Base-by-base conservation (phyloP, 2,797 vertebrate species). In the Pelodytes ibericus region DNA sequence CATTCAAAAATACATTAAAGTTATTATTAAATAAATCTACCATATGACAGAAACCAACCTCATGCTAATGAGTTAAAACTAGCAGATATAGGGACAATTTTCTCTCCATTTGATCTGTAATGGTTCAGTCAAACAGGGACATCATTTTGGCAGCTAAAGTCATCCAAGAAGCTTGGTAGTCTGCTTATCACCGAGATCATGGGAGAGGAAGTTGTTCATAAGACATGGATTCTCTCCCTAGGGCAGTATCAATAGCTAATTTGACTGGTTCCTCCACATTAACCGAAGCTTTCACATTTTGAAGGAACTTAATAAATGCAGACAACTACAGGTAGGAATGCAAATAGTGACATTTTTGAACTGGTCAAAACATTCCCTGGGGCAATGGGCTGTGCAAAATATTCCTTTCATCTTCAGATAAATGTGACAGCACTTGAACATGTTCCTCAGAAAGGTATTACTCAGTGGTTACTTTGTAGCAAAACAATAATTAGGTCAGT, bases 401-500 rank as follows among this genome's bases (percentile, higher is more conserved):
- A 60, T 53, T 61, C n/a, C 68, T 77, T 72, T 78, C 9, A 72
- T 66, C 62, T 72, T 72, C 30, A 68, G 53, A 61, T 56, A 61
- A 60, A 67, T 29, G 41, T 67, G 25, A 51, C 64, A 72, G 13
- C 24, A 57, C 18, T 57, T 71, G 31, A 33, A 25, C 16, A 47
- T 51, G 24, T 59, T 13, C 22, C 9, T 53, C 26, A 44, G 51
- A 58, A 39, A 33, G 10, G 5, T 53, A 29, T 24, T 41, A 20
- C 59, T 20, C 20, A 18, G 53, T 72, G 62, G 33, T 72, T 18
- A 33, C 51, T 29, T 31, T 27, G 25, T 59, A 31, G 41, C 22
- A 72, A 61, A 78, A 72, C 63, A 68, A 20, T 51, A 72, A 72
- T 78, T 72, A 72, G 70, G 70, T 72, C 76, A 72, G 51, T 53